Evolutionary conservation across 1,140 invertebrate species (phyloP), one percentile per base, ranked within the genome.

Genomic region (Solenopsis fugax): DNA sequence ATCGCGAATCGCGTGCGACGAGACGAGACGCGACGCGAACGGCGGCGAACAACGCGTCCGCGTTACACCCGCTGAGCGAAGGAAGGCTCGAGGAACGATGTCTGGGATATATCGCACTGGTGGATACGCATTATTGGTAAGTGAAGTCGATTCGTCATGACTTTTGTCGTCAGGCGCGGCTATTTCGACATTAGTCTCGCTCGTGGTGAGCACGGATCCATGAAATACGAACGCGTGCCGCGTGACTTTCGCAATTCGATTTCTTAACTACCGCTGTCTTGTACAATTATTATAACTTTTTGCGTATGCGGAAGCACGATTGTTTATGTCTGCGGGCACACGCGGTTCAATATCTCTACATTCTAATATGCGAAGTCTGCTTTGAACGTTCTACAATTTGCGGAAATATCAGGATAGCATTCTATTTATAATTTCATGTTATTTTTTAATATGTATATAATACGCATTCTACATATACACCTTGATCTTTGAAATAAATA

Each of bases 1-100:
- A 78, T 78, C 75, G 56, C 56, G 75, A 87, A 77, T 88, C 77
- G 77, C 78, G 73, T 78, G 86, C 72, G 75, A 87, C 64, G 64
- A n/a, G 64, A 37, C 37, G 65, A 10, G 41, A 62, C 62, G 34
- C 13, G 37, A n/a, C 54, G 69, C 50, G 29, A 9, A 18, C 65
- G 85, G 56, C 10, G 54, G 4, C 24, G 21, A 16, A 34, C 82
- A 77, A 84, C n/a, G 64, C 34, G 78, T 72, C 12, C 71, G 64
- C 65, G 45, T 9, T 50, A 84, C 56, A 5, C 6, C 24, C 10
- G 24, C 5, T 3, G 4, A 41, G 18, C 5, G 45, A 54, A 13
- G 37, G 65, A 56, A 37, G 12, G 12, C 2, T 34, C 21, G 48
- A 18, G 56, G 52, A 72, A 24, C 16, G 2, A 86, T 58, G 65